Conservation (phyloP, 2,113 vertebrate species). For the Collichthys lucidus region DNA sequence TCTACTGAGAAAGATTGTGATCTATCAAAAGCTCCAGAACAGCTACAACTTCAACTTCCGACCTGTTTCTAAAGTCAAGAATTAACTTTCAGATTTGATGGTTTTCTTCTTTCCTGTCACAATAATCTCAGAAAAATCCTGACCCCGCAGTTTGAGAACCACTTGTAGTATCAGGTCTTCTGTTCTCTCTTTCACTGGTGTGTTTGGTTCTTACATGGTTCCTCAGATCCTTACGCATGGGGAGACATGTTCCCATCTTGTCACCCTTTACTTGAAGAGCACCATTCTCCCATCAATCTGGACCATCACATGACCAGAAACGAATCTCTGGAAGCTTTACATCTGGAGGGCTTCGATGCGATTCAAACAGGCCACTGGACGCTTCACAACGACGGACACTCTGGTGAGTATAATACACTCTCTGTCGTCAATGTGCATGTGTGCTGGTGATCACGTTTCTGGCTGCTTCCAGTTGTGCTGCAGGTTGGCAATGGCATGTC, state of each 20-base stretch:
- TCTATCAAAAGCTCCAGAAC: too few relatives aligned
- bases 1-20: too few relatives aligned
- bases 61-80: too few relatives aligned
- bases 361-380: constrained; percentile 84
- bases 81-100: too few relatives aligned
- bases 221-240: constrained; percentile 77
- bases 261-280: constrained; percentile 68
- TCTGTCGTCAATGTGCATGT: neutral
- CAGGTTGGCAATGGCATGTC: constrained; percentile 79
- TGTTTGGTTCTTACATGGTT: neutral
- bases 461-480: constrained; percentile 73
- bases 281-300: constrained; percentile 89
- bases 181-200: neutral
- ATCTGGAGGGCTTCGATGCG: constrained; percentile 85
- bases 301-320: constrained; percentile 77
- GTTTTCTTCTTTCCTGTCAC: too few relatives aligned
- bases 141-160: neutral
- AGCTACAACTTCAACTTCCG: too few relatives aligned
- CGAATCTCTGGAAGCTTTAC: constrained; percentile 74
- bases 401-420: constrained; percentile 67
- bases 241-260: constrained; percentile 74
- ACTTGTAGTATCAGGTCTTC: neutral
- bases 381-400: constrained; percentile 87
- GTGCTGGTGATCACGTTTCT: neutral
- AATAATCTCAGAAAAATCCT: neutral